phyloP scores from a whole-genome alignment of 2,888 invertebrate species.

The Epinotia brunnichana region DNA sequence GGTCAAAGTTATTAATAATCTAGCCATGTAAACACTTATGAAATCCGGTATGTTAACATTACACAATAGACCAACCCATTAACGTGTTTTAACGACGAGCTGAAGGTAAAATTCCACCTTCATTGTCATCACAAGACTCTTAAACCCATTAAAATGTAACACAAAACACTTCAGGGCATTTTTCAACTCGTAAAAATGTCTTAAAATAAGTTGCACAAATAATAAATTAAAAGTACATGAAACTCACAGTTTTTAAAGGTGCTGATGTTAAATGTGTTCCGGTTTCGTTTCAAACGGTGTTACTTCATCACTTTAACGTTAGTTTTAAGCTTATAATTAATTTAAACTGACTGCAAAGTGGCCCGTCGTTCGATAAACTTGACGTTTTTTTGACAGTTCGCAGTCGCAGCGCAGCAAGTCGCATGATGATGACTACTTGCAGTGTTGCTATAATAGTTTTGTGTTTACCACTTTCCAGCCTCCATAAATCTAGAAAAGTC shows the following conservation, averaged over 20 bases:
- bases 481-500: too few species aligned
- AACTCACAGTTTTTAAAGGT: conserved; percentile 36
- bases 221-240: conserved; percentile 3
- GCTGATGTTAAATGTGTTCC: conserved; percentile 30
- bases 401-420: conserved; percentile 14
- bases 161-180: conserved; percentile 7
- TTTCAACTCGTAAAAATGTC: conserved; percentile 30
- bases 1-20: conserved; percentile 21
- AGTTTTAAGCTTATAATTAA: conserved; percentile 43
- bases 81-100: not conserved
- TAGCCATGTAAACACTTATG: conserved; percentile 10
- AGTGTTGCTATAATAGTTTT: conserved; percentile 1
- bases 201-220: conserved; percentile 9
- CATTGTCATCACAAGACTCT: conserved; percentile 21
- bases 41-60: conserved; percentile 27
- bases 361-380: conserved; percentile 40
- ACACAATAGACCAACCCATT: conserved; percentile 17
- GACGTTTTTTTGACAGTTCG: conserved; percentile 38
- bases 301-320: conserved; percentile 39
- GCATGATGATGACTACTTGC: conserved; percentile 17
- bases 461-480: not conserved
- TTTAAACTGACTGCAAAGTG: conserved; percentile 38
- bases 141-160: conserved; percentile 19
- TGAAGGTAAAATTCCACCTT: conserved; percentile 15
- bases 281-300: conserved; percentile 26